phyloP scores from a whole-genome alignment of 2,113 vertebrate genomes.

The Rallus limicola region DNA sequence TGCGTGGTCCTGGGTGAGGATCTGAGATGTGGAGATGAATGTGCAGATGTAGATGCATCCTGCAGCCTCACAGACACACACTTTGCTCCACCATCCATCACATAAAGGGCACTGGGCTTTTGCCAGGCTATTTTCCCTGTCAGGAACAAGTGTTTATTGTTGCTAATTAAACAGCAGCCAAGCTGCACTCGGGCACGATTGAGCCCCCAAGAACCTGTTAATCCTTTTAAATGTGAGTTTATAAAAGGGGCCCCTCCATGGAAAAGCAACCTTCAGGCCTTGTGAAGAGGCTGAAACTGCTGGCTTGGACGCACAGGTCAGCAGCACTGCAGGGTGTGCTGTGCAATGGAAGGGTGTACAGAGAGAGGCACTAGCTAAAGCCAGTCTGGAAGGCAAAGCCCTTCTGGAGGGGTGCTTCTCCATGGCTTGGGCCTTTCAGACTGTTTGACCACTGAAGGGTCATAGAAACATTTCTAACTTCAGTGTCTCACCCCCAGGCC shows the following conservation, averaged over 20 bases:
- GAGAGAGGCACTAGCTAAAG: neutral
- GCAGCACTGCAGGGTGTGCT: neutral
- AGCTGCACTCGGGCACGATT: neutral
- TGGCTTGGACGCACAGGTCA: neutral
- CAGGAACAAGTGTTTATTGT: conserved; percentile 27
- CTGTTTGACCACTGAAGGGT: neutral
- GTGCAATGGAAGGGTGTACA: neutral
- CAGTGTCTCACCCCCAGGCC: neutral
- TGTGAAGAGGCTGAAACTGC: neutral
- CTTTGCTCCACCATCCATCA: conserved; percentile 47
- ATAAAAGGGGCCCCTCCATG: neutral
- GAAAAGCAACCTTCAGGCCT: neutral
- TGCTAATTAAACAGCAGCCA: conserved; percentile 60
- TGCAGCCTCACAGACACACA: neutral
- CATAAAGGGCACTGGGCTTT: conserved; percentile 63
- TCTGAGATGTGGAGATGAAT: neutral
- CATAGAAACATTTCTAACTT: neutral
- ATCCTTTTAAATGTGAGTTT: neutral
- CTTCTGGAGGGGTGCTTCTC: too few species aligned
- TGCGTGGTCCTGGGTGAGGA: neutral
- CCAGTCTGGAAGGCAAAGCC: neutral
- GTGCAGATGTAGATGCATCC: neutral
- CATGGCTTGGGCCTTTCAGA: neutral
- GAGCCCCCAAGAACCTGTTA: neutral
- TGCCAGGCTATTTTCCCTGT: conserved; percentile 28